These are phyloP conservation scores for Esperia sulphurella DNA, from an alignment of 2,888 invertebrate genomes.

Conservation along the genomic window DNA sequence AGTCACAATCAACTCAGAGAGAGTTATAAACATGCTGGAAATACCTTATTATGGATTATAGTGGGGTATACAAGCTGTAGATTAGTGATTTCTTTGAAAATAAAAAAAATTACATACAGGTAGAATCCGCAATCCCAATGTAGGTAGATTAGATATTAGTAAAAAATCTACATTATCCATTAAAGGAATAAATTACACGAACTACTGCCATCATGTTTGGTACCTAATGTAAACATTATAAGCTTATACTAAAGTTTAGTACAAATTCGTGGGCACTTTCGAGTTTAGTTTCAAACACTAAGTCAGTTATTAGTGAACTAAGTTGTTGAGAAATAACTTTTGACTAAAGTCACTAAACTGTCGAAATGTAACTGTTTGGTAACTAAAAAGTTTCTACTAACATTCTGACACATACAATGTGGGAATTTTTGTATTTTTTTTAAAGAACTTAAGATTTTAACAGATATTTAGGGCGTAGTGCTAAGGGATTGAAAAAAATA, in stretches of 20 bases:
- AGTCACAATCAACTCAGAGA: too few relatives aligned
- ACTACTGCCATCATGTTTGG: slow-evolving; percentile 64
- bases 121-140: background rate
- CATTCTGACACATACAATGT: too few relatives aligned
- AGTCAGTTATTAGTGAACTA: slow-evolving; percentile 33
- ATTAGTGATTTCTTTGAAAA: too few relatives aligned
- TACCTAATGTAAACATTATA: slow-evolving; percentile 56
- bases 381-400: too few relatives aligned
- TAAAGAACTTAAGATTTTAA: too few relatives aligned
- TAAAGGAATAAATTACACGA: slow-evolving; percentile 41
- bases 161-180: slow-evolving; percentile 53
- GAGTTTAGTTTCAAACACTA: slow-evolving; percentile 37
- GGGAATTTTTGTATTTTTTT: background rate
- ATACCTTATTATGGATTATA: too few relatives aligned
- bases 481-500: too few relatives aligned
- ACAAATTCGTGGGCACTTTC: slow-evolving; percentile 73
- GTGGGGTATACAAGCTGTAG: too few relatives aligned
- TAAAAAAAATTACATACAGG: too few relatives aligned
- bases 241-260: slow-evolving; percentile 53
- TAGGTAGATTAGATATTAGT: slow-evolving; percentile 15
- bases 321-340: background rate
- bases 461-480: too few relatives aligned
- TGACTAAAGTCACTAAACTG: background rate
- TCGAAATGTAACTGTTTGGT: too few relatives aligned
- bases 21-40: too few relatives aligned